Percentiles rank a stretch among this genome's conserved stretches.
Conservation (phyloP, 2,888 invertebrate species). For the Quadroppia sp. region DNA sequence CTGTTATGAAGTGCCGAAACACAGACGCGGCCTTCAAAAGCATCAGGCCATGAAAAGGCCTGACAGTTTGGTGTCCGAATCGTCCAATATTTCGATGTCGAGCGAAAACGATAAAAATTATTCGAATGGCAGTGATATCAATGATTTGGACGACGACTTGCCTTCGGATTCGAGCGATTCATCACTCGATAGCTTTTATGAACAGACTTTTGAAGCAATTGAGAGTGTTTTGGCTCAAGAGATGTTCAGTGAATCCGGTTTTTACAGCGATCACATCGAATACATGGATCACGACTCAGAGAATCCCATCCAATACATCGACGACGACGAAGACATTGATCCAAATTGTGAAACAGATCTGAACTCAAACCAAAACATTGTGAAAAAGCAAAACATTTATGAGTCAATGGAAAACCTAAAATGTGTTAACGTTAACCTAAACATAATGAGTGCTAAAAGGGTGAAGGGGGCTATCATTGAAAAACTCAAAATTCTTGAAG, state of each 20-base stretch:
- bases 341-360: not conserved
- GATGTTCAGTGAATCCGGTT: constrained; percentile 64
- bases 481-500: constrained; percentile 52
- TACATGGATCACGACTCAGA: constrained; percentile 56
- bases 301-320: not conserved
- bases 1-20: constrained; percentile 61
- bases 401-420: constrained; percentile 17
- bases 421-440: constrained; percentile 8
- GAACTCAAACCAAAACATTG: not conserved
- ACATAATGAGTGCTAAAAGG: constrained; percentile 24
- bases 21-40: constrained; percentile 3
- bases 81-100: constrained; percentile 52
- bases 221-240: constrained; percentile 67
- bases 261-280: constrained; percentile 64
- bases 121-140: constrained; percentile 21
- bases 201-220: constrained; percentile 68
- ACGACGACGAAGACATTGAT: not conserved
- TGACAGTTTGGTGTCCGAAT: constrained; percentile 59
- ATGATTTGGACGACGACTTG: constrained; percentile 44
- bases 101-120: constrained; percentile 56
- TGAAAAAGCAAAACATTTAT: constrained; percentile 9
- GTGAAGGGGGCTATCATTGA: constrained; percentile 50
- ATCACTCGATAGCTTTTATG: constrained; percentile 68
- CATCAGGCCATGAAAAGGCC: constrained; percentile 60
- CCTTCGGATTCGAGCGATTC: constrained; percentile 52